Base-by-base conservation (phyloP, 1,140 invertebrate genomes). In the Neomicropteryx cornuta region DNA sequence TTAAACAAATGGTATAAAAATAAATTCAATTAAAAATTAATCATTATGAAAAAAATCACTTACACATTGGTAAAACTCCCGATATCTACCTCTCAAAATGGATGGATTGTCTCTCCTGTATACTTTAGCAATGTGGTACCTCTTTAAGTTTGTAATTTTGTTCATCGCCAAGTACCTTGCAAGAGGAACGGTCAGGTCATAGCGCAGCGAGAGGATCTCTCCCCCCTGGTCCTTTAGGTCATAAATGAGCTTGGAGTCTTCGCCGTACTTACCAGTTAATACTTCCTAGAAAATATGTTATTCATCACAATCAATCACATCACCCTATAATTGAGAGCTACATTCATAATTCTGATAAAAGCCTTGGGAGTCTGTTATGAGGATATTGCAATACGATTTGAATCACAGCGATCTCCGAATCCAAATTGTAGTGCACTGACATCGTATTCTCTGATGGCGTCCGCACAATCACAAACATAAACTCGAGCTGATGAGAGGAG, bases 41-140 rank as follows among this genome's bases (percentile, higher is more conserved):
- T 2, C 19, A 19, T 34, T 13, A 39, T 36, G 23, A 16, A 4
- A 27, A 31, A 43, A 44, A 42, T 44, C n/a, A 86, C 87, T 83
- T 76, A 96, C 91, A 76, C 97, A 99, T 70, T 99, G 97, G 68
- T 95, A 98, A 71, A 99, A 99, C 60, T 99, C 97, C 38, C 97
- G 73, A 58, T 92, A 99, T 46, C 97, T 74, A 19, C 96, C 97
- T 68, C 81, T 83, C 0, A 90, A 88, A 75, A 98, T 96, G 1
- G 92, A 83, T 4, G 97, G 97, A 66, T 98, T 97, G 63, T 99
- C 97, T 51, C 97, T 73, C 38, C 97, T 73, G 58, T 99, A 99
- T 4, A 99, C 97, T 68, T 93, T 93, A 14, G 84, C 88, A 44
- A 95, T 91, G 50, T 93, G 89, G 58, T 93, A 94, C 35, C 94